Evolutionary conservation across 64 coral and sea anemone species (phyloP), one percentile per base, ranked within the genome.

Genomic region (Anthopleura sola): DNA sequence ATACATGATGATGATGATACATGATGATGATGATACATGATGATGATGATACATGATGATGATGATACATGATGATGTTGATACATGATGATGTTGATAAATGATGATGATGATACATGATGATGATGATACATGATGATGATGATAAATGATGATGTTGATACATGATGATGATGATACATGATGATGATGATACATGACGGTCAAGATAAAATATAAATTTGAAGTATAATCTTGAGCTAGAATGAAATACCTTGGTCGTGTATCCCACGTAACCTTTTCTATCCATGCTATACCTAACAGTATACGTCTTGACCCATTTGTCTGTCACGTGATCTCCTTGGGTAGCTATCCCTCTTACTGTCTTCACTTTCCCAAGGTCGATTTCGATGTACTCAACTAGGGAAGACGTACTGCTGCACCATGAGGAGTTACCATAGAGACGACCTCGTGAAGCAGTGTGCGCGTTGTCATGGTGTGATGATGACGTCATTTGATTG

Each of bases 281-380:
- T 47, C 84, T 24, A 49, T 86, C 84, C 36, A 46, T 69, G 37
- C 64, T 68, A 49, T 86, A 86, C 28, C 62, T 74, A 31, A 91
- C 33, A 24, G 56, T 86, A 71, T 86, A 91, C 33, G 40, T 83
- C 36, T 51, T 53, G 28, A 91, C 85, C 90, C 90, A 91, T 2
- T 77, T 91, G 54, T 87, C 49, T 38, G 53, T 79, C 20, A 44
- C 69, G 23, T 47, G 60, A 55, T 91, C 90, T 38, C 90, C 90
- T 57, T 91, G 90, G 31, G 48, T 91, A 58, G 90, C 84, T 51
- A 91, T 18, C 6, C 85, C 78, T 68, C 68, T 91, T 31, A 91
- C 33, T 62, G 51, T 83, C n/a, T 77, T 91, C 33, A 82, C 48
- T 32, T 33, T 19, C 12, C 60, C 34, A 28, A 91, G 81, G 34